Evolutionary conservation across 2,113 vertebrate genomes (phyloP), one percentile per base, ranked within the genome.

Genomic region (Suncus etruscus): DNA sequence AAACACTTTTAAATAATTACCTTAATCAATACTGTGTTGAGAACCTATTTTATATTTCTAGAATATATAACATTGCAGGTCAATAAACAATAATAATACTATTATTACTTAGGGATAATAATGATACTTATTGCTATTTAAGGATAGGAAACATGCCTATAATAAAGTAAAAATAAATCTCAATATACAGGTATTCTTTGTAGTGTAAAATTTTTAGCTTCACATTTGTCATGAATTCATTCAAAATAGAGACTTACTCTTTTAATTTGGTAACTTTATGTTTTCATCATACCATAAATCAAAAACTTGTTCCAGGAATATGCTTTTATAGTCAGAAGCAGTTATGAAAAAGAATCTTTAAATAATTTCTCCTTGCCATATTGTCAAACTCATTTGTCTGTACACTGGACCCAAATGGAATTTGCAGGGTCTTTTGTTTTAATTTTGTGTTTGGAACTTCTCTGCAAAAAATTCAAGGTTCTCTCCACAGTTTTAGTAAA

Each of bases 401-500:
- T 0, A 83, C 73, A 87, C 14, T 4, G 0, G 27, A 63, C 81
- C 86, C 18, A 51, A 95, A 90, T 51, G 74, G 45, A 74, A 70
- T 93, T 93, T 87, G 48, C 14, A n/a, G 31, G 61, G 39, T 82
- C 91, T 10, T 0, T 0, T 0, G 32, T n/a, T 27, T 25, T 83
- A 48, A 12, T 85, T 51, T 1, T 1, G n/a, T 54, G 15, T 93
- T 94, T 96, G 82, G 3, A 58, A 95, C 50, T 81, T 87, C 87
- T 32, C 54, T 78, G 45, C 6, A 94, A 94, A 48, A 18, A 83
- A 16, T 89, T 93, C 76, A 96, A 3, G 96, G 76, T 65, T 90
- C 89, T 97, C 90, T 2, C 0, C 14, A 70, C 95, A 80, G n/a
- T 94, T 80, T 93, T 94, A 90, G 94, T 79, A 69, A 83, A 93